Percentiles rank a stretch among this genome's conserved stretches.
Evolutionary conservation across 2,113 vertebrate species (phyloP).

Genomic region (Cyanistes caeruleus): DNA sequence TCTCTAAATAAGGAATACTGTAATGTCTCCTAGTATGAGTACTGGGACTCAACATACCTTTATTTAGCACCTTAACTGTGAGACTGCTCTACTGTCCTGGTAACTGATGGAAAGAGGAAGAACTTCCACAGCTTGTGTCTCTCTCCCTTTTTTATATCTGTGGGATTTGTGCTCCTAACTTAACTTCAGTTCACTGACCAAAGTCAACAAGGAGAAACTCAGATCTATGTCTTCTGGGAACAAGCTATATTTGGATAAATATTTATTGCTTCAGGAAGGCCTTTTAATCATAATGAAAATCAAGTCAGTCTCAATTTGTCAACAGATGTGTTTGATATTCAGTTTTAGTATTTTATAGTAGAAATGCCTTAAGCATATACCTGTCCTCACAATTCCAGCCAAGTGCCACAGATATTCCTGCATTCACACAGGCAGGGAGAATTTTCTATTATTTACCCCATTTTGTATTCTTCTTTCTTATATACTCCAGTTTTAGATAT

Average conservation of each 20-base stretch:
- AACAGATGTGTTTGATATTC: background rate
- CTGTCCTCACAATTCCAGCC: background rate
- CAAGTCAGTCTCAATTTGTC: background rate
- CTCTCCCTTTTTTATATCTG: background rate
- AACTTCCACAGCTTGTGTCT: background rate
- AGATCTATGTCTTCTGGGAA: background rate
- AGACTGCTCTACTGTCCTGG: background rate
- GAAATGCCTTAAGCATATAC: background rate
- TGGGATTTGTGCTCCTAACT: background rate
- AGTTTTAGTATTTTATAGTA: background rate
- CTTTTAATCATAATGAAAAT: conserved; percentile 23
- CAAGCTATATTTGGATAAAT: background rate
- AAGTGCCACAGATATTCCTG: background rate
- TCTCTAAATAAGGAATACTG: background rate
- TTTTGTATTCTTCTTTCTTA: background rate
- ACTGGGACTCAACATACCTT: background rate
- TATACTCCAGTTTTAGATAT: background rate
- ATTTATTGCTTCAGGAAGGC: background rate
- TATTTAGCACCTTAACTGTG: background rate
- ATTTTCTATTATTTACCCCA: background rate
- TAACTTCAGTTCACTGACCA: background rate
- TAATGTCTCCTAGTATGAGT: background rate
- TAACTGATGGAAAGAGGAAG: background rate
- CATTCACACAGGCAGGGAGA: background rate
- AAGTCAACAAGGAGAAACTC: background rate